Conservation (phyloP, 2,888 invertebrate species). For the Macaria liturata region DNA sequence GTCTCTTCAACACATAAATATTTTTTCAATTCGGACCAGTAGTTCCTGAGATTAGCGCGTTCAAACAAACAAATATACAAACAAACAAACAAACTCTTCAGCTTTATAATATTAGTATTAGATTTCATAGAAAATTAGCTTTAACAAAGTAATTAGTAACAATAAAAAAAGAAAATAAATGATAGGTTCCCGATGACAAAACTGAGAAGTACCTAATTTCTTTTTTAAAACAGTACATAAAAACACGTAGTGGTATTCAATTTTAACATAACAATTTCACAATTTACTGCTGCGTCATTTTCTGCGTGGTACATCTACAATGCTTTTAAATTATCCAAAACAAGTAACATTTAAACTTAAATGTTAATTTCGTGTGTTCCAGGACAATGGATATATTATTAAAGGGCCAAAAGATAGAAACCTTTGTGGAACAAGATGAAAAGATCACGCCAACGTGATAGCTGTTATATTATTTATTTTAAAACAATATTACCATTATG, state of each 20-base stretch:
- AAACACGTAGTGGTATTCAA: neutral
- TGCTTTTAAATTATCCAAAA: no score
- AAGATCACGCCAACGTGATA: slow-evolving; percentile 14
- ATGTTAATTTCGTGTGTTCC: slow-evolving; percentile 32
- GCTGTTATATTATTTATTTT: no score
- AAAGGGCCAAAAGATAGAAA: slow-evolving; percentile 53
- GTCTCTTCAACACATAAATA: no score
- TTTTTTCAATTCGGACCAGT: no score
- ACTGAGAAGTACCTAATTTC: neutral
- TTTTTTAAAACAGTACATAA: neutral
- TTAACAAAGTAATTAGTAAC: no score
- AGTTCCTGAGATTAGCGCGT: no score
- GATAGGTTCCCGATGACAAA: neutral
- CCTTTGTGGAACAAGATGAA: slow-evolving; percentile 22
- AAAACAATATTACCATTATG: no score
- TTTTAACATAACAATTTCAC: neutral
- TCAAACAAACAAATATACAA: no score
- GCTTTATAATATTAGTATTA: no score
- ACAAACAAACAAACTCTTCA: no score
- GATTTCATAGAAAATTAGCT: neutral
- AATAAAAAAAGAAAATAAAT: no score
- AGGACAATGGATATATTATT: slow-evolving; percentile 61
- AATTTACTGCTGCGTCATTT: neutral
- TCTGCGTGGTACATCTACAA: neutral
- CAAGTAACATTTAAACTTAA: no score